Evolutionary conservation across 1,140 invertebrate species (phyloP), one percentile per base, ranked within the genome.

Genomic region (Globodera ellingtonae): DNA sequence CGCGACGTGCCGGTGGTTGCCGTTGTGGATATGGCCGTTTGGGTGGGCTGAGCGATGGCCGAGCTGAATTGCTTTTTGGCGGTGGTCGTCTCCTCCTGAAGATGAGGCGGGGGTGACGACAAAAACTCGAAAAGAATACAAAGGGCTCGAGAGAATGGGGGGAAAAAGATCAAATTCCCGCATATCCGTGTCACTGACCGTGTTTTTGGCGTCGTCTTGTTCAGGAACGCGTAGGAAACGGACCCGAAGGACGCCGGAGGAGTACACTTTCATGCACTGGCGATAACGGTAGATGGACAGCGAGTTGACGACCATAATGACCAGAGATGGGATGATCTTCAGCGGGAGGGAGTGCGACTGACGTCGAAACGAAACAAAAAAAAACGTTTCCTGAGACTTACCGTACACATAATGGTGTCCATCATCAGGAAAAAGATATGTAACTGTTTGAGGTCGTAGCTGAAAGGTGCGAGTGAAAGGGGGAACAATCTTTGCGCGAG

Each of bases 201-300:
- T 78, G 78, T 84, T 84, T 48, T 84, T 71, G 46, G 48, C 67
- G n/a, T 81, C 83, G 44, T 47, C 72, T 21, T 65, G 70, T 8
- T 85, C 47, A n/a, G 84, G 84, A 8, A 83, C 76, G 21, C 86
- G 71, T 6, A 87, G 78, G 76, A 89, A 89, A 24, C 87, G 86
- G 56, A 89, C 87, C 24, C 87, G 62, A 15, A 89, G 79, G 48
- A 89, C 78, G 13, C 87, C 87, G 46, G 87, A 86, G 0, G 87
- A 82, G 78, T 89, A 89, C 77, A 89, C 83, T 74, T 88, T 86
- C 88, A 89, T 89, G 76, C 87, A 89, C 80, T 89, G 85, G 9
- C 84, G 78, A 75, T 89, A 89, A 47, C 87, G 82, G 66, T 86
- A 87, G 44, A 87, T 89, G 65, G 82, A 83, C 66, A 88, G 77